phyloP scores from a whole-genome alignment of 2,797 vertebrate species.

The Pseudomugil tenellus region DNA sequence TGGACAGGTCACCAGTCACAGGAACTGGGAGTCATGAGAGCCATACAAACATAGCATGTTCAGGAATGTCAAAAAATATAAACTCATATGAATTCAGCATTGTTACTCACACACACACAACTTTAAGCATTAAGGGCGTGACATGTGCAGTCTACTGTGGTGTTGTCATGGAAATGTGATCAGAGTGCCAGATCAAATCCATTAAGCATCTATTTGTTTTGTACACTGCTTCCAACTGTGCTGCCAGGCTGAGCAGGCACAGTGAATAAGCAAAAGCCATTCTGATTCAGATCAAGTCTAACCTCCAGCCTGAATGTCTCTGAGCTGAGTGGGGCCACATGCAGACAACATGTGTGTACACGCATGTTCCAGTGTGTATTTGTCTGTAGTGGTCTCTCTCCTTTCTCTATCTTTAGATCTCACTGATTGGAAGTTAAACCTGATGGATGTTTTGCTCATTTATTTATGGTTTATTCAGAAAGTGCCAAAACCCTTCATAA shows the following conservation, averaged over 20 bases:
- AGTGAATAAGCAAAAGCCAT: slow-evolving; percentile 24
- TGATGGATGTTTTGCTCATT: slow-evolving; percentile 37
- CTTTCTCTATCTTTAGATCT: slow-evolving; percentile 65
- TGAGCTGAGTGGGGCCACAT: slow-evolving; percentile 26
- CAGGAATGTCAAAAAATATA: neutral
- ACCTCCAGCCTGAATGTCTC: slow-evolving; percentile 11
- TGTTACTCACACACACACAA: slow-evolving; percentile 7
- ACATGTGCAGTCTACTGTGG: slow-evolving; percentile 37
- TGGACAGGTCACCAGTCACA: too few relatives aligned
- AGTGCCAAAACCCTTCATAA: too few relatives aligned
- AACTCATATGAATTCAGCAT: slow-evolving; percentile 19
- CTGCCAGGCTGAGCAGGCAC: slow-evolving; percentile 19
- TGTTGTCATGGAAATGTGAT: slow-evolving; percentile 77
- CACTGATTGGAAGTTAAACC: slow-evolving; percentile 59
- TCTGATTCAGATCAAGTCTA: slow-evolving; percentile 26
- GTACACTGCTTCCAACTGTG: slow-evolving; percentile 51
- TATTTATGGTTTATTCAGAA: neutral
- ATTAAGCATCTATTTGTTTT: slow-evolving; percentile 67
- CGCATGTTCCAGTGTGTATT: slow-evolving; percentile 18
- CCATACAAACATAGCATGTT: neutral
- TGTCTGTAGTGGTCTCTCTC: slow-evolving; percentile 34
- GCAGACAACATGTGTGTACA: slow-evolving; percentile 25
- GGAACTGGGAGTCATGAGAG: slow-evolving; percentile 12
- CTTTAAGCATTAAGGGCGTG: slow-evolving; percentile 51
- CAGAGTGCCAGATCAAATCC: slow-evolving; percentile 56